phyloP scores from a whole-genome alignment of 1,140 invertebrate species.

The Hyles vespertilio region DNA sequence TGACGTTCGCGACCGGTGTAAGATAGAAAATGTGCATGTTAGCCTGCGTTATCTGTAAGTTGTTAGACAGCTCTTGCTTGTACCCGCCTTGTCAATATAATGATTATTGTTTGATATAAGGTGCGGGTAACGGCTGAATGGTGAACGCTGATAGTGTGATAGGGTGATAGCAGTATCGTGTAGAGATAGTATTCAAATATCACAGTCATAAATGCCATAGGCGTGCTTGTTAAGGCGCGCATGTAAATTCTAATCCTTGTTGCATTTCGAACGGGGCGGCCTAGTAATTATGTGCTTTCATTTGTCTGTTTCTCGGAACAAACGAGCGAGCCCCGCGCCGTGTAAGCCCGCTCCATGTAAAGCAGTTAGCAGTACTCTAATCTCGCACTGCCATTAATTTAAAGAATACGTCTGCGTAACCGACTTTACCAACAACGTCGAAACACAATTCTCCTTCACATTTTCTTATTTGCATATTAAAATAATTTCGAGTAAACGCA shows the following conservation, averaged over 20 bases:
- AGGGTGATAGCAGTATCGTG: slow-evolving; percentile 8
- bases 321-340: slow-evolving; percentile 52
- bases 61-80: no score
- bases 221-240: slow-evolving; percentile 63
- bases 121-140: no score
- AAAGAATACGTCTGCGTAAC: slow-evolving; percentile 73
- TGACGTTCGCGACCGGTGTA: no score
- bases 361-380: slow-evolving; percentile 73
- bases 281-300: slow-evolving; percentile 75
- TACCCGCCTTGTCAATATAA: no score
- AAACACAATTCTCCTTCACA: slow-evolving; percentile 72
- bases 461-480: slow-evolving; percentile 76
- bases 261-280: slow-evolving; percentile 69
- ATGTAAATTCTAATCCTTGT: slow-evolving; percentile 73
- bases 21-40: no score
- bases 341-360: slow-evolving; percentile 68
- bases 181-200: slow-evolving; percentile 51
- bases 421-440: slow-evolving; percentile 60
- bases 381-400: slow-evolving; percentile 71
- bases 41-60: no score
- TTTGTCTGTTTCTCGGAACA: slow-evolving; percentile 71
- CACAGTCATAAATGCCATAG: slow-evolving; percentile 69
- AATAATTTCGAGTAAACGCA: slow-evolving; percentile 73
- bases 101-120: no score
- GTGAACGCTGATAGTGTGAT: neutral